phyloP scores from a whole-genome alignment of 2,888 invertebrate species.

The Tinea pellionella region DNA sequence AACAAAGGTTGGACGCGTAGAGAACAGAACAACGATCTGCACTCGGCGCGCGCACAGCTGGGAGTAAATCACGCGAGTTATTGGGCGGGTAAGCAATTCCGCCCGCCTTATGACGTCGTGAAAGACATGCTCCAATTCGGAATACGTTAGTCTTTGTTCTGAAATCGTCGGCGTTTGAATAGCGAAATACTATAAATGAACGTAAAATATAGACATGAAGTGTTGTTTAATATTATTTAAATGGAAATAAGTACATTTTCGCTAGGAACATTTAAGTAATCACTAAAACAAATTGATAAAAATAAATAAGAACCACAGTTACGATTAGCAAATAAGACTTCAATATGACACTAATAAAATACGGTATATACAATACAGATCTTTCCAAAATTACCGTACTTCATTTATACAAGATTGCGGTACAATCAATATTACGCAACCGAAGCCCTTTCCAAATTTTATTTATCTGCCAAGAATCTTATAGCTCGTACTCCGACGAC shows the following conservation, averaged over 20 bases:
- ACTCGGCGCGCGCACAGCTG: conserved; percentile 30
- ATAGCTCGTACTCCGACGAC: not conserved
- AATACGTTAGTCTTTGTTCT: not conserved
- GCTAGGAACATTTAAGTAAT: not conserved
- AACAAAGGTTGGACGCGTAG: conserved; percentile 38
- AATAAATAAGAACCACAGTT: not conserved
- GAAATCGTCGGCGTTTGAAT: not conserved
- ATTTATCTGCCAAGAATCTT: not conserved
- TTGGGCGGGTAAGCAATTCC: conserved; percentile 23
- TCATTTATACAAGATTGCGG: not conserved
- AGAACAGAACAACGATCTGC: conserved; percentile 35
- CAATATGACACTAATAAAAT: not conserved
- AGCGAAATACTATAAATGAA: not conserved
- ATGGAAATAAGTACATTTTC: not conserved
- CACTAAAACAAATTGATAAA: not conserved
- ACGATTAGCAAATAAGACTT: not conserved
- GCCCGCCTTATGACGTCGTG: conserved; percentile 26
- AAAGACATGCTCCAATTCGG: not conserved
- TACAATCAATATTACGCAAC: not conserved
- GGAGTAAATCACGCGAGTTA: conserved; percentile 27
- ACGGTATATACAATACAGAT: not conserved
- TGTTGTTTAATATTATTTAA: not conserved
- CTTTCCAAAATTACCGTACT: not conserved
- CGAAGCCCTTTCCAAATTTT: not conserved
- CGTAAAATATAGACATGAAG: not conserved